Conservation (phyloP, 2,888 invertebrate species). For the Hartigia nigra region DNA sequence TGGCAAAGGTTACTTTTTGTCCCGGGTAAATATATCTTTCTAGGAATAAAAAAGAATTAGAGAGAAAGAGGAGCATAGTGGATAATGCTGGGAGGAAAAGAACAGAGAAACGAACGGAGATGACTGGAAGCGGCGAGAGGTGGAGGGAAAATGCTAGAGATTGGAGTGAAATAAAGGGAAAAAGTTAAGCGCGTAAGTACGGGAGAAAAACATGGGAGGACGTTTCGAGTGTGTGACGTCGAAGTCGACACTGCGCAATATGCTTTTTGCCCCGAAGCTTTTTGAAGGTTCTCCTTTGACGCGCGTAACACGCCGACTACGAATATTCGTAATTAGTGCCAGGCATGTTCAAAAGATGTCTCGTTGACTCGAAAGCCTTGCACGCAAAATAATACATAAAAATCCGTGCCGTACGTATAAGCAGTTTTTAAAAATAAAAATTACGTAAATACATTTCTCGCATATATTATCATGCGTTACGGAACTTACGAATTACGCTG, state of each 20-base stretch:
- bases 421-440: background rate
- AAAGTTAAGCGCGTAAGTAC: slow-evolving; percentile 6
- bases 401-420: background rate
- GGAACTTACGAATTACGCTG: too few relatives aligned
- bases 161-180: slow-evolving; percentile 8
- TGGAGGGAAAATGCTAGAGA: background rate
- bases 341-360: background rate
- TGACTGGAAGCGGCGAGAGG: background rate
- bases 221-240: background rate
- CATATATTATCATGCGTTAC: too few relatives aligned
- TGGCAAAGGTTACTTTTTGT: background rate
- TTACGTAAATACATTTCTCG: background rate
- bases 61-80: background rate
- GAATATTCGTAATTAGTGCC: background rate
- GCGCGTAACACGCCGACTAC: background rate
- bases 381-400: background rate
- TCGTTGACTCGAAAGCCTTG: background rate
- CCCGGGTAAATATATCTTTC: background rate
- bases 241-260: background rate
- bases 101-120: slow-evolving; percentile 2
- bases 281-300: background rate
- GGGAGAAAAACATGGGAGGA: background rate
- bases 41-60: background rate
- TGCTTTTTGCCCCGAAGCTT: background rate
- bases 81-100: background rate